phyloP scores from a whole-genome alignment of 2,888 invertebrate genomes.

The Antitype chi region DNA sequence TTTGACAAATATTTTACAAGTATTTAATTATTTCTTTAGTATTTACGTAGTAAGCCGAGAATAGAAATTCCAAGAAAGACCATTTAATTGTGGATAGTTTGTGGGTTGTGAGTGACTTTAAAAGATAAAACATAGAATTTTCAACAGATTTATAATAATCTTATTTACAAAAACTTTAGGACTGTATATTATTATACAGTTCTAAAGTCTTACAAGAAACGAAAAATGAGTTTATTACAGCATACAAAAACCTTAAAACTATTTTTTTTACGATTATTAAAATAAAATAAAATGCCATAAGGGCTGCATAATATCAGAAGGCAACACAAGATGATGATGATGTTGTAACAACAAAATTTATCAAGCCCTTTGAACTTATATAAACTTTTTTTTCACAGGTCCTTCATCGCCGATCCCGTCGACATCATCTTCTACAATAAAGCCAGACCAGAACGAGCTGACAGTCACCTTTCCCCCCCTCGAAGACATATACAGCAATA shows the following conservation, averaged over 20 bases:
- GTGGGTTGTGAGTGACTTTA: neutral
- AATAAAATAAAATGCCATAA: too few species aligned
- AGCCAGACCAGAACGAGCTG: conserved; percentile 84
- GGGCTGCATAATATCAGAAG: too few species aligned
- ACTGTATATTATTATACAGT: neutral
- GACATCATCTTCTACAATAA: conserved; percentile 73
- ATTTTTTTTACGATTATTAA: too few species aligned
- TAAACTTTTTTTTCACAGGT: conserved; percentile 68
- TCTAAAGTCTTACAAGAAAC: too few species aligned
- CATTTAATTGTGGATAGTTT: neutral
- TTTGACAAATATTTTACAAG: neutral
- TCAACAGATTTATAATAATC: neutral
- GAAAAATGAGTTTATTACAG: too few species aligned
- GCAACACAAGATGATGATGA: too few species aligned
- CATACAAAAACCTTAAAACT: too few species aligned
- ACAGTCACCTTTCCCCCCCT: conserved; percentile 86
- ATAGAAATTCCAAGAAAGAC: neutral
- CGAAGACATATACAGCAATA: conserved; percentile 85
- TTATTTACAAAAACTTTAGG: too few species aligned
- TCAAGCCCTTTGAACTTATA: too few species aligned
- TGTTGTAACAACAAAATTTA: too few species aligned
- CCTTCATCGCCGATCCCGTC: conserved; percentile 71
- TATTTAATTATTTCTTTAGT: neutral
- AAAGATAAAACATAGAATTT: neutral
- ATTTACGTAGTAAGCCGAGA: neutral